phyloP scores from a whole-genome alignment of 2,888 invertebrate species.

The Cinara cedri region DNA sequence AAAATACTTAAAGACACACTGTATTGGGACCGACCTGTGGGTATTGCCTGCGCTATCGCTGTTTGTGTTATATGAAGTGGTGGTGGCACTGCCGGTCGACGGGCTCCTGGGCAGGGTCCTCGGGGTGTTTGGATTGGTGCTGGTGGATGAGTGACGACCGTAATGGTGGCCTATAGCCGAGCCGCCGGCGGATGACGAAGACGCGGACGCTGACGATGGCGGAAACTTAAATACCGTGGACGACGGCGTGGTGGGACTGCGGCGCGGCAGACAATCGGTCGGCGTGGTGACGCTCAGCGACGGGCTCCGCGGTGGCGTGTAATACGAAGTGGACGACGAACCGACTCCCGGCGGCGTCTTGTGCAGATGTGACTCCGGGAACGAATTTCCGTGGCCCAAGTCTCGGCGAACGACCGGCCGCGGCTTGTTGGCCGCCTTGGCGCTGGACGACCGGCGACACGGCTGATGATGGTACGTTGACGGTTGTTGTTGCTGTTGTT shows the following conservation, averaged over 20 bases:
- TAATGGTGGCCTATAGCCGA: slow-evolving; percentile 35
- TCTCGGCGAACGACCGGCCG: slow-evolving; percentile 55
- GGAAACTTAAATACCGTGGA: slow-evolving; percentile 54
- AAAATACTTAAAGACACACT: no score
- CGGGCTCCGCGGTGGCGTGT: slow-evolving; percentile 49
- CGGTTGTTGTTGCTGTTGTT: slow-evolving; percentile 3
- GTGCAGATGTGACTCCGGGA: slow-evolving; percentile 36
- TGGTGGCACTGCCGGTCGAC: slow-evolving; percentile 43
- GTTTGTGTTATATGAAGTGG: slow-evolving; percentile 49
- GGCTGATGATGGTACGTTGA: slow-evolving; percentile 36
- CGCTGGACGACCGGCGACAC: slow-evolving; percentile 44
- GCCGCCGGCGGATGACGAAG: slow-evolving; percentile 10
- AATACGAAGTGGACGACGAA: slow-evolving; percentile 53
- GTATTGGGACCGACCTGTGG: slow-evolving; percentile 23
- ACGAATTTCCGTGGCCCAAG: slow-evolving; percentile 58
- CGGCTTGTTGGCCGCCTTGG: slow-evolving; percentile 56
- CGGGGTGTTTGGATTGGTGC: slow-evolving; percentile 38
- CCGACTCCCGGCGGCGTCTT: slow-evolving; percentile 33
- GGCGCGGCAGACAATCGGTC: slow-evolving; percentile 35
- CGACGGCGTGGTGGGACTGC: slow-evolving; percentile 51
- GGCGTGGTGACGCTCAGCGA: slow-evolving; percentile 50
- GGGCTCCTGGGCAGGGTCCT: slow-evolving; percentile 51
- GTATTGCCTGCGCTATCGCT: slow-evolving; percentile 47
- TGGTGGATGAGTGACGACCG: not conserved
- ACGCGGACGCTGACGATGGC: slow-evolving; percentile 24